Evolutionary conservation across 2,888 invertebrate genomes (phyloP).

Genomic region (Hyppa rectilinea): DNA sequence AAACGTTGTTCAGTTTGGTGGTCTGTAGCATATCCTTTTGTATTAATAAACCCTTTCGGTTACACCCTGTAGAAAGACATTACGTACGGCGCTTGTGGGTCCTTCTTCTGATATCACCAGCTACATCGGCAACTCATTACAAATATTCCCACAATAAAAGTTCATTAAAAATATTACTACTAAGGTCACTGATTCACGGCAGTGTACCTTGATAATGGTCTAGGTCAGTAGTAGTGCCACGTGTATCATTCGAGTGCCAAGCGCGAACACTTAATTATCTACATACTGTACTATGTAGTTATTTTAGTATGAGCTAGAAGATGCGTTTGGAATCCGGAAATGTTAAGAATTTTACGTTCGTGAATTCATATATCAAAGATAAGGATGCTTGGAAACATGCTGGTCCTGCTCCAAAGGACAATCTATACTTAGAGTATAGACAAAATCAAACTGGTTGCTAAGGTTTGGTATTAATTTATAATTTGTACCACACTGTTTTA

Average conservation of each 20-base stretch:
- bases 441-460: no score
- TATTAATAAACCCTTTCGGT: no score
- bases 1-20: no score
- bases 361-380: no score
- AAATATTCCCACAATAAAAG: slow-evolving; percentile 36
- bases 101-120: not conserved
- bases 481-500: no score
- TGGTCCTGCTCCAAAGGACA: no score
- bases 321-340: slow-evolving; percentile 28
- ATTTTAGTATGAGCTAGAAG: not conserved
- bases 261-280: slow-evolving; percentile 46
- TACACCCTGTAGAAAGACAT: not conserved
- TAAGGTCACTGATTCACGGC: slow-evolving; percentile 51
- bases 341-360: not conserved
- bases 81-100: not conserved
- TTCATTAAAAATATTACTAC: slow-evolving; percentile 38
- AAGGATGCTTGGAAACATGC: no score
- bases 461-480: no score
- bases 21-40: no score
- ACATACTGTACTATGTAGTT: slow-evolving; percentile 11
- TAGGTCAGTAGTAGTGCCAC: slow-evolving; percentile 51
- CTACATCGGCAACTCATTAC: not conserved
- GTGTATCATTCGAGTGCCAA: slow-evolving; percentile 54
- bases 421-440: no score
- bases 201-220: slow-evolving; percentile 56